These are phyloP conservation scores for Nerophis lumbriciformis DNA, from an alignment of 2,113 vertebrate species.

Conservation along the genomic window DNA sequence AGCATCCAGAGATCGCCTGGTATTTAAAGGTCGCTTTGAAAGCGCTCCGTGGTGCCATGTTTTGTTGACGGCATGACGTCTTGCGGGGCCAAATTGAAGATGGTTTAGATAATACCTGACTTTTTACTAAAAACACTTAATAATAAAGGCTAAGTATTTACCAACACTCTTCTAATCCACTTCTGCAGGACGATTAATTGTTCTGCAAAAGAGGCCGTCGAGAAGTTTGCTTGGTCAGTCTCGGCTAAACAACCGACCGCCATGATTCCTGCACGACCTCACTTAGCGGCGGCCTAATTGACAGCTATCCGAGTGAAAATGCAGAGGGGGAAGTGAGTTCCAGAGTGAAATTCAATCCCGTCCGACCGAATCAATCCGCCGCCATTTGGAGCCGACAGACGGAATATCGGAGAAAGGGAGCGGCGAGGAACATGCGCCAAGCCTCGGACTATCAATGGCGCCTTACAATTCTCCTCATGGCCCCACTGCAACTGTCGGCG, in stretches of 20 bases:
- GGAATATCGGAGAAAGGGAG: slow-evolving; percentile 19
- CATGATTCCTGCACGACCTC: slow-evolving; percentile 26
- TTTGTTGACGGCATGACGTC: no score
- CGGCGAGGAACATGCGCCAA: slow-evolving; percentile 10
- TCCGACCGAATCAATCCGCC: slow-evolving; percentile 44
- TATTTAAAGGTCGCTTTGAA: no score
- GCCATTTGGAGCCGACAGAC: slow-evolving; percentile 31
- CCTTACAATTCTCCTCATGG: slow-evolving; percentile 32
- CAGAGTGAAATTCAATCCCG: slow-evolving; percentile 32
- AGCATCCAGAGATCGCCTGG: no score
- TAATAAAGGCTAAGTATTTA: no score
- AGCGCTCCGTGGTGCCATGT: no score
- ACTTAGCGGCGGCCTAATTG: slow-evolving; percentile 26
- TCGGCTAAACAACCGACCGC: slow-evolving; percentile 6
- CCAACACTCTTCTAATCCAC: no score
- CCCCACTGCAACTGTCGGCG: slow-evolving; percentile 9
- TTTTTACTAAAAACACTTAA: no score
- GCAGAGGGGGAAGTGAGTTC: slow-evolving; percentile 29
- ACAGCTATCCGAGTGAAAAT: slow-evolving; percentile 35
- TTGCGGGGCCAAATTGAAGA: no score
- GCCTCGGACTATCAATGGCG: slow-evolving; percentile 27
- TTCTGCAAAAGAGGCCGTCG: no score
- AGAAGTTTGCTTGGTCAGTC: neutral
- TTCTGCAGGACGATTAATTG: no score
- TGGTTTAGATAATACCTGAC: no score